phyloP scores from a whole-genome alignment of 1,140 invertebrate genomes.

The Bacillus rossius region DNA sequence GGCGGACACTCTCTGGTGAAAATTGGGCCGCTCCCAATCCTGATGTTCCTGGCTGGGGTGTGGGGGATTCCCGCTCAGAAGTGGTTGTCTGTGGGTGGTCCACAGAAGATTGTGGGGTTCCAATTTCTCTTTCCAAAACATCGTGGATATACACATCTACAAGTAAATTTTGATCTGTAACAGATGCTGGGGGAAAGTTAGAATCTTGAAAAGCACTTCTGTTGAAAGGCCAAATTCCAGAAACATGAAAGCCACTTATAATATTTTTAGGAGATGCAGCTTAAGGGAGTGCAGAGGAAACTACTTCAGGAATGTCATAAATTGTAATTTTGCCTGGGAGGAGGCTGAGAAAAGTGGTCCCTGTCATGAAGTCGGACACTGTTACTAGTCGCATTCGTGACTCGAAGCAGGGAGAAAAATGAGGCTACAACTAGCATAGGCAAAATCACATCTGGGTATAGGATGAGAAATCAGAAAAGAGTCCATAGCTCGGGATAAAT shows the following conservation, averaged over 20 bases:
- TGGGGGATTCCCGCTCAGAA: neutral
- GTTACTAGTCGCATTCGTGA: too few species aligned
- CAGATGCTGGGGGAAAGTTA: conserved; percentile 33
- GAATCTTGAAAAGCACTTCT: conserved; percentile 26
- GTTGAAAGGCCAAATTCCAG: conserved; percentile 30
- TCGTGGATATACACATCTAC: neutral
- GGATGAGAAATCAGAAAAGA: conserved; percentile 29
- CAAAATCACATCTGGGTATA: too few species aligned
- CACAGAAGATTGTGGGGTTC: neutral
- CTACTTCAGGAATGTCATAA: conserved; percentile 32
- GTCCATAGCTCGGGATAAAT: conserved; percentile 43
- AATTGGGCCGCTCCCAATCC: neutral
- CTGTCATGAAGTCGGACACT: too few species aligned
- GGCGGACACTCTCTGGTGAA: neutral
- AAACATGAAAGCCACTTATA: conserved; percentile 22
- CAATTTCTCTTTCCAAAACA: neutral
- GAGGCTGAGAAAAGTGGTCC: too few species aligned
- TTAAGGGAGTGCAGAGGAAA: conserved; percentile 22
- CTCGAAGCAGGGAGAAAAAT: too few species aligned
- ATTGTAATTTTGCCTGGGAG: conserved; percentile 31
- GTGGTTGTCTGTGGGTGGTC: neutral
- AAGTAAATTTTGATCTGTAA: conserved; percentile 31
- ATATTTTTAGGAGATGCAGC: conserved; percentile 35
- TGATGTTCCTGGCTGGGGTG: neutral
- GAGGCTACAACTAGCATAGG: too few species aligned